phyloP scores from a whole-genome alignment of 2,113 vertebrate species.

The Tapirus terrestris region DNA sequence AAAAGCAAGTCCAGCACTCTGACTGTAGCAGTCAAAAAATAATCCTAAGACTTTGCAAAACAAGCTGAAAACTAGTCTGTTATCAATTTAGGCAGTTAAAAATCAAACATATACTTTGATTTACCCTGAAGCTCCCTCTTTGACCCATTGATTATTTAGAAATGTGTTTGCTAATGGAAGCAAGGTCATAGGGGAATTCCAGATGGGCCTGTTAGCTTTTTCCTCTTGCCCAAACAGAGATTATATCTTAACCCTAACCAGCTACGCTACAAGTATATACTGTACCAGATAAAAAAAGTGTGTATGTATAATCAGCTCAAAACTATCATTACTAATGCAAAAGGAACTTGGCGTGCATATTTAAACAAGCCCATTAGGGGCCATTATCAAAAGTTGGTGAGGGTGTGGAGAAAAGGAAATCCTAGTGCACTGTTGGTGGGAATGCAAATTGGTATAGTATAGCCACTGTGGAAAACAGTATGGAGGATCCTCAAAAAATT shows the following conservation, averaged over 20 bases:
- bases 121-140: not conserved
- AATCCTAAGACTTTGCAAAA: conserved; percentile 8
- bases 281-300: not conserved
- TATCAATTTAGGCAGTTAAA: not conserved
- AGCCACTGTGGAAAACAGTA: not conserved
- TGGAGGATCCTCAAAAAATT: not conserved
- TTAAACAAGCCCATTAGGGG: not conserved
- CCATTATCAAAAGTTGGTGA: not conserved
- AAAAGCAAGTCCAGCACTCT: not conserved
- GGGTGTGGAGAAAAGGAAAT: not conserved
- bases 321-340: not conserved
- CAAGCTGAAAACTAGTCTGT: not conserved
- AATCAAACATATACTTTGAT: not conserved
- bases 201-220: not conserved
- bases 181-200: not conserved
- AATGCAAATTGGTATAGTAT: not conserved
- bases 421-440: not conserved
- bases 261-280: not conserved
- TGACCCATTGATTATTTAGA: not conserved
- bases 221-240: not conserved
- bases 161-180: conserved; percentile 15
- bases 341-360: not conserved
- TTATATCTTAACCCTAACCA: conserved; percentile 16
- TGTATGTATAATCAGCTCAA: not conserved
- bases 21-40: not conserved